These are phyloP conservation scores for Papilio demoleus DNA, from an alignment of 2,888 invertebrate species.

Conservation along the genomic window DNA sequence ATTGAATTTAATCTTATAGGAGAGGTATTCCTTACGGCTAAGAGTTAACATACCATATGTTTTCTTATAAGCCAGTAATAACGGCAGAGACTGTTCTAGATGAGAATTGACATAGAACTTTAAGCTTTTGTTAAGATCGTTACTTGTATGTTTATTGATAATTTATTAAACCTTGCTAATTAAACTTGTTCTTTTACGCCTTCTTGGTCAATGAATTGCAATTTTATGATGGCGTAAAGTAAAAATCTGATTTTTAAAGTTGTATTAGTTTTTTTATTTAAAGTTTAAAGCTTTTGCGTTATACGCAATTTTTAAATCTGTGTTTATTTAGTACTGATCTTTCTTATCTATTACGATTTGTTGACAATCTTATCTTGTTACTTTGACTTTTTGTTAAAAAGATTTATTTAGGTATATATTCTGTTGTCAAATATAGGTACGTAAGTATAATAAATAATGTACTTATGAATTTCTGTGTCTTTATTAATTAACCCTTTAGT, in stretches of 20 bases:
- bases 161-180: neutral
- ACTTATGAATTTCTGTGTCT: neutral
- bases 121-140: neutral
- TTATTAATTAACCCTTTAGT: neutral
- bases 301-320: neutral
- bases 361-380: neutral
- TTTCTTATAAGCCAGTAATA: neutral
- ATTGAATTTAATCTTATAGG: too few relatives aligned
- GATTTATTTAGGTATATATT: neutral
- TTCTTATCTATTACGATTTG: neutral
- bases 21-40: too few relatives aligned
- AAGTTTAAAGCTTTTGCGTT: neutral
- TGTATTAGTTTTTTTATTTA: neutral
- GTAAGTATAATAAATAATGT: slow-evolving; percentile 7
- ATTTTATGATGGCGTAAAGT: neutral
- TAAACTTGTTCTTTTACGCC: neutral
- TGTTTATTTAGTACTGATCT: neutral
- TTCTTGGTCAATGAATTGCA: neutral
- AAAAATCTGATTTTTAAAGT: neutral
- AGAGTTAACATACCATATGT: too few relatives aligned
- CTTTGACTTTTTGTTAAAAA: slow-evolving; percentile 1
- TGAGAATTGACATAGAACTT: neutral
- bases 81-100: neutral
- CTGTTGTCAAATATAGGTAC: neutral
- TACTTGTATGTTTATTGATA: neutral